Evolutionary conservation across 2,113 vertebrate genomes (phyloP), one percentile per base, ranked within the genome.

Genomic region (Albula goreensis): DNA sequence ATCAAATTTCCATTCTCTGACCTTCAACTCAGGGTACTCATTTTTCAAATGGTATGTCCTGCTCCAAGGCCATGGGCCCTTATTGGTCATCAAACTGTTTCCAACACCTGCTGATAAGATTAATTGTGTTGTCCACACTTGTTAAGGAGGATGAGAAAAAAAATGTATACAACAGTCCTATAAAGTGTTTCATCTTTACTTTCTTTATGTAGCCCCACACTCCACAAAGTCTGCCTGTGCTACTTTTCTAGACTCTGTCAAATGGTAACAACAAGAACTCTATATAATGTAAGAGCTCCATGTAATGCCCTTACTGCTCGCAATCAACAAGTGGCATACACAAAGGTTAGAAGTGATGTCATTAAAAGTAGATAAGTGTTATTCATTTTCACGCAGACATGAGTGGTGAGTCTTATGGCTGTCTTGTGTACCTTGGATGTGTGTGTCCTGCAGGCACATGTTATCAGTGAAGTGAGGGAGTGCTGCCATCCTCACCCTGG

Each of bases 61-160:
- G 63, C 83, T 56, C 51, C 25, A 9, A 10, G 70, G 2, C 5
- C 22, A 87, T 51, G 15, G 83, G 79, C 85, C 78, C 85, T 90
- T 86, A 79, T 83, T 52, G 10, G 50, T 48, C 48, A 25, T 77
- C 56, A 52, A 63, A 31, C 56, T 4, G 17, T 25, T 52, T 31
- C 48, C 63, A 7, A 51, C 77, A n/a, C 31, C 9, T 57, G 48
- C 50, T 17, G 15, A 77, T 78, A 74, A 78, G 81, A 83, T n/a
- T 78, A 53, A 83, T 83, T 50, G 81, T 52, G 17, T 81, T 41
- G 22, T 57, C 66, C 15, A 50, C 5, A 80, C 25, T 11, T 22
- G 41, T 2, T 48, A 9, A 13, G 11, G 17, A 70, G 8, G 17
- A 12, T 22, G 63, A 10, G 13, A 48, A 22, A 12, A 12, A 83